phyloP scores from a whole-genome alignment of 2,888 invertebrate species.

The Acanthoscelides obtectus region DNA sequence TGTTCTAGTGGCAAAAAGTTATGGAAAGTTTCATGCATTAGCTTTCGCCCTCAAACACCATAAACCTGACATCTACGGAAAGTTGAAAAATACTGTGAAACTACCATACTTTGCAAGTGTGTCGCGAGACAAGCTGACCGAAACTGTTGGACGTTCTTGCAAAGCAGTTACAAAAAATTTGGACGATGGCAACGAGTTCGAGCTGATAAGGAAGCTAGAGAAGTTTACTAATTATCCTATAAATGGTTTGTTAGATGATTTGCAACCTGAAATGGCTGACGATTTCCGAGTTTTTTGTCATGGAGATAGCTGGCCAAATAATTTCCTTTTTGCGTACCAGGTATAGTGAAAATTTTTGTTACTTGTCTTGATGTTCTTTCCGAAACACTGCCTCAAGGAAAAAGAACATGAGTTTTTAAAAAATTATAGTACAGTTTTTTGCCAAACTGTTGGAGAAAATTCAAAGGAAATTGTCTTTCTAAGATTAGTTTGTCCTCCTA shows the following conservation, averaged over 20 bases:
- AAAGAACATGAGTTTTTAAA: too few species aligned
- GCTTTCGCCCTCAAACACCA: slow-evolving; percentile 9
- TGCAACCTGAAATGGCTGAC: slow-evolving; percentile 9
- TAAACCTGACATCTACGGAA: slow-evolving; percentile 6
- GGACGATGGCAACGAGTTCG: slow-evolving; percentile 3
- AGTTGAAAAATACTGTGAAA: slow-evolving; percentile 5
- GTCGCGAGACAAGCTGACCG: slow-evolving; percentile 5
- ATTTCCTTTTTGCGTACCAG: slow-evolving; percentile 15
- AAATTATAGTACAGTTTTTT: too few species aligned
- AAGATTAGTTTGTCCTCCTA: too few species aligned
- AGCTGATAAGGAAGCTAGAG: slow-evolving; percentile 8
- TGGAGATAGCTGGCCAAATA: slow-evolving; percentile 16
- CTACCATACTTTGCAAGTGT: slow-evolving; percentile 10
- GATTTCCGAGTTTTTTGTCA: slow-evolving; percentile 14
- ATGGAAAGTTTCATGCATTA: slow-evolving; percentile 11
- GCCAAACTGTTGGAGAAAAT: too few species aligned
- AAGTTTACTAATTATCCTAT: slow-evolving; percentile 10
- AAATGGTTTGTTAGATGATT: slow-evolving; percentile 10
- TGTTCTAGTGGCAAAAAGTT: slow-evolving; percentile 7
- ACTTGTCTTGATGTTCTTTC: too few species aligned
- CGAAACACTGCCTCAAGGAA: too few species aligned
- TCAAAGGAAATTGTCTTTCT: too few species aligned
- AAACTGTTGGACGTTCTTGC: slow-evolving; percentile 6
- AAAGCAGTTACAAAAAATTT: slow-evolving; percentile 12
- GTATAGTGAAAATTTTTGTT: not conserved